These are phyloP conservation scores for Lampris incognitus DNA, from an alignment of 2,113 vertebrate species.

Conservation along the genomic window DNA sequence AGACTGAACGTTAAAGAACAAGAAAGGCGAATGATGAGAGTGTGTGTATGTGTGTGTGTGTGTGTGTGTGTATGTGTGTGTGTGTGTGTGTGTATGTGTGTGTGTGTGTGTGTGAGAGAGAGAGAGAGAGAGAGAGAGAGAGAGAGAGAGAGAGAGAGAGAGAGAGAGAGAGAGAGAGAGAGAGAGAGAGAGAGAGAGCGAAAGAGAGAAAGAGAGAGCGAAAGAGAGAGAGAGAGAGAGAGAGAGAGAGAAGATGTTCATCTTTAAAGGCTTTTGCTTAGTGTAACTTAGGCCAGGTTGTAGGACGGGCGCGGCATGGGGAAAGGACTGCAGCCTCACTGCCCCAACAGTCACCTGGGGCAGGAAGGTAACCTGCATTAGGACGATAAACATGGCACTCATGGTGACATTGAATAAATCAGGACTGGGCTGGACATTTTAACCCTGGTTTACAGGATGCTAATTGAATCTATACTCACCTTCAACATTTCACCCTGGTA, in stretches of 20 bases:
- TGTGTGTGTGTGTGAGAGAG: slow-evolving; percentile 11
- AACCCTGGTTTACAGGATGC: not conserved
- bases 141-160: slow-evolving; percentile 5
- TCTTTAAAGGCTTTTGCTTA: slow-evolving; percentile 53
- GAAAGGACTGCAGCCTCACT: slow-evolving; percentile 41
- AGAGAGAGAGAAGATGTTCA: not conserved
- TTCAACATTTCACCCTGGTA: too few relatives aligned
- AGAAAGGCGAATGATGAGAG: not conserved
- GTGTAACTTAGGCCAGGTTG: slow-evolving; percentile 39
- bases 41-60: too few relatives aligned
- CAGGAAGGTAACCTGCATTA: slow-evolving; percentile 36
- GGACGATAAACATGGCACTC: slow-evolving; percentile 15
- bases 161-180: not conserved
- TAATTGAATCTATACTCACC: not conserved
- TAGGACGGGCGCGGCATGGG: slow-evolving; percentile 9
- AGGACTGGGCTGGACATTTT: not conserved
- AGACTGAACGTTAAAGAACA: not conserved
- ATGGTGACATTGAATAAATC: slow-evolving; percentile 24
- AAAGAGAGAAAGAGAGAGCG: slow-evolving; percentile 37
- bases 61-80: too few relatives aligned
- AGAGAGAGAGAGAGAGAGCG: slow-evolving; percentile 37
- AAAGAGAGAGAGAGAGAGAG: not conserved
- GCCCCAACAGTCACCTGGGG: not conserved
- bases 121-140: slow-evolving; percentile 53
- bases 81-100: too few relatives aligned